phyloP scores from a whole-genome alignment of 2,888 invertebrate genomes.

The Phortica okadai region DNA sequence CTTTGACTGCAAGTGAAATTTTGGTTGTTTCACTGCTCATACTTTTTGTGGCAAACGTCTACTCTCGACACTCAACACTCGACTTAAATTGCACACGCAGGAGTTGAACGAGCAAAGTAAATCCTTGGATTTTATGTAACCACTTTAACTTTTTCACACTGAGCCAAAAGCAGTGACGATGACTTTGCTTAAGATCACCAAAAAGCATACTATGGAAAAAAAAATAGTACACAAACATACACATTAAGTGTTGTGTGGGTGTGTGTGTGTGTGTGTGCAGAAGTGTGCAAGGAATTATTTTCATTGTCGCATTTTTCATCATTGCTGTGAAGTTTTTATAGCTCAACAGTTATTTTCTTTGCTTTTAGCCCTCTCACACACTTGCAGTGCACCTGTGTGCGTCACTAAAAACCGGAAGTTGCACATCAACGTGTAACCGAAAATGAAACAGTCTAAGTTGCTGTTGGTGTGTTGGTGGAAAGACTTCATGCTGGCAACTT shows the following conservation, averaged over 20 bases:
- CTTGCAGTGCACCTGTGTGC: slow-evolving; percentile 58
- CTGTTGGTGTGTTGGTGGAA: neutral
- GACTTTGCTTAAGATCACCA: slow-evolving; percentile 26
- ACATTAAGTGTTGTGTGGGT: slow-evolving; percentile 57
- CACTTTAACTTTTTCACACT: slow-evolving; percentile 74
- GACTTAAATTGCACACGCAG: slow-evolving; percentile 47
- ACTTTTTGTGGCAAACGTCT: too few species aligned
- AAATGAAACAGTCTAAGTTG: slow-evolving; percentile 37
- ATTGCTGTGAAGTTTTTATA: slow-evolving; percentile 65
- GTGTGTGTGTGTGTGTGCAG: neutral
- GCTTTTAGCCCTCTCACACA: slow-evolving; percentile 19
- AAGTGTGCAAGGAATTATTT: slow-evolving; percentile 65
- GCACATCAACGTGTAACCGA: slow-evolving; percentile 59
- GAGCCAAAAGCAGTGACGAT: slow-evolving; percentile 40
- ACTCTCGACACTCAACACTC: too few species aligned
- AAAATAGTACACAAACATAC: slow-evolving; percentile 26
- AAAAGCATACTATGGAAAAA: slow-evolving; percentile 9
- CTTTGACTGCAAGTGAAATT: slow-evolving; percentile 40
- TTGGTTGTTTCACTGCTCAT: neutral
- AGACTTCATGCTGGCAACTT: slow-evolving; percentile 50
- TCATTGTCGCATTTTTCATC: slow-evolving; percentile 74
- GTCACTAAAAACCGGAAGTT: slow-evolving; percentile 65
- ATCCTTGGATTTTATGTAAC: slow-evolving; percentile 70
- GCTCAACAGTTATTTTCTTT: slow-evolving; percentile 44
- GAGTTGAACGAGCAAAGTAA: slow-evolving; percentile 58